Base-by-base conservation (phyloP, 1,140 invertebrate species). In the Aphaenogaster floridana region DNA sequence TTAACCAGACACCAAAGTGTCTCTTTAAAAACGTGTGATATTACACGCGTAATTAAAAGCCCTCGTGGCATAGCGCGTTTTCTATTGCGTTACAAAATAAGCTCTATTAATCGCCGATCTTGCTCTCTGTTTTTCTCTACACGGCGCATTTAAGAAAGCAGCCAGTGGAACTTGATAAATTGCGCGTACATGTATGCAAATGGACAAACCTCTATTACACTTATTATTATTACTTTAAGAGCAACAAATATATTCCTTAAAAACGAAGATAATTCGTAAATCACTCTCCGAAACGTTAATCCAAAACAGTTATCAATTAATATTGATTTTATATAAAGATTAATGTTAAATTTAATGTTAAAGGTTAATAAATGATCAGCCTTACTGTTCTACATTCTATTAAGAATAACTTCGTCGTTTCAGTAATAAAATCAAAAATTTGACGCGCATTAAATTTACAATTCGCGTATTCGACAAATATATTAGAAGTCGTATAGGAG, bases 41-140 rank as follows among this genome's bases (percentile, higher is more conserved):
- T 77, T 86, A 79, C 48, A 79, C 61, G 48, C 15, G 83, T 57
- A 86, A 86, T 86, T 86, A 84, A 84, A 84, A 84, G 42, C 69
- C 5, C 45, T 42, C 34, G 52, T 63, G 34, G 39, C 68, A 50
- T 39, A n/a, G 80, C 52, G 59, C 61, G 1, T 36, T 59, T 54
- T 76, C 57, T 76, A 63, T 76, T 13, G 69, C 36, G 52, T 28
- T 54, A 59, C 28, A 42, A 63, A 83, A 48, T 59, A 28, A 15
- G 3, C 13, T 84, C 42, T 83, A 74, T 59, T 84, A 63, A 76
- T 84, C 42, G 69, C 17, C 69, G 54, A 84, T 84, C 48, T 84
- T 63, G 54, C 17, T 74, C 42, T 21, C 28, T 15, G 28, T 48
- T 76, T 72, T 39, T 39, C 34, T 36, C 42, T 4, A 1, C 42